Evolutionary conservation across 2,888 invertebrate species (phyloP).

Genomic region (Spilarctia lutea): DNA sequence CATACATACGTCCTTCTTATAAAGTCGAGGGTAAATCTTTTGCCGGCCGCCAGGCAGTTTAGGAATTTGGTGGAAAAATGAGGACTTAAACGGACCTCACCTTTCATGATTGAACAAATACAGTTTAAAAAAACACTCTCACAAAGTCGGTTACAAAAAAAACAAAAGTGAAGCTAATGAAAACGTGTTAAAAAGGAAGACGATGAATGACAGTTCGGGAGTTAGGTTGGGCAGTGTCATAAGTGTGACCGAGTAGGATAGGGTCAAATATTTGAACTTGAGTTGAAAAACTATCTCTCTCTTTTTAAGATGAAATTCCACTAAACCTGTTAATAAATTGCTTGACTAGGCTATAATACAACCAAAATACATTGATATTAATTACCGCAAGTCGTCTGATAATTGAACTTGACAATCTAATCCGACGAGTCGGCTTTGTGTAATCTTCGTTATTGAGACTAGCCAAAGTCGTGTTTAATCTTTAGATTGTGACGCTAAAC

Average conservation of each 20-base stretch:
- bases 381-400: background rate
- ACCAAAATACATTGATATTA: background rate
- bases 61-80: too few relatives aligned
- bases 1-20: background rate
- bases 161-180: too few relatives aligned
- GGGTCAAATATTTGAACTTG: background rate
- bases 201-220: background rate
- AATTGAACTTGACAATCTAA: slow-evolving; percentile 1
- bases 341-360: background rate
- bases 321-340: background rate
- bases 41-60: too few relatives aligned
- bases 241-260: background rate
- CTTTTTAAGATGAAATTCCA: background rate
- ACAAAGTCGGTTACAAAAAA: too few relatives aligned
- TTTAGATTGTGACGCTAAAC: slow-evolving; percentile 2
- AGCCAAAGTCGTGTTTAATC: background rate
- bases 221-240: background rate
- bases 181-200: background rate
- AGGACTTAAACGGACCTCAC: too few relatives aligned
- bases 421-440: background rate
- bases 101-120: too few relatives aligned
- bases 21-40: too few relatives aligned
- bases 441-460: background rate
- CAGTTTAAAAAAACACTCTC: too few relatives aligned
- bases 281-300: background rate